Evolutionary conservation across 2,797 vertebrate species (phyloP).

Genomic region (Gila robusta): DNA sequence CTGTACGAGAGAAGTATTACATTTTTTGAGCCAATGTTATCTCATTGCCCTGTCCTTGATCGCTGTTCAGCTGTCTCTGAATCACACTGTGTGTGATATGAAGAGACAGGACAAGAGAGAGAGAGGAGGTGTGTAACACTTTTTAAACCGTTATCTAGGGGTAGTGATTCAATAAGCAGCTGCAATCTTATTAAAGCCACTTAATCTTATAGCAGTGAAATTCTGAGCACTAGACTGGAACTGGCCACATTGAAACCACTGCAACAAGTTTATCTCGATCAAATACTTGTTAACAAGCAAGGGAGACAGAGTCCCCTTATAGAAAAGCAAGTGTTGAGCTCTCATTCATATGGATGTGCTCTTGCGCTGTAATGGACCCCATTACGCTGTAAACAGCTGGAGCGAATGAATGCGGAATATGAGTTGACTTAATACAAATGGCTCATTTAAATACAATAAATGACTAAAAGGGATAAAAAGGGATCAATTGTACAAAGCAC

Average conservation of each 20-base stretch:
- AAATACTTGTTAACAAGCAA: conserved; percentile 33
- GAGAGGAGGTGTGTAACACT: conserved; percentile 43
- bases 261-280: conserved; percentile 30
- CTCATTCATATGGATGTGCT: conserved; percentile 21
- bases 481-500: conserved; percentile 23
- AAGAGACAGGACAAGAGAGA: neutral
- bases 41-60: conserved; percentile 49
- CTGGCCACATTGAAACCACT: conserved; percentile 19
- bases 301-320: neutral
- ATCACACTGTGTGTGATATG: conserved; percentile 4
- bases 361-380: conserved; percentile 29
- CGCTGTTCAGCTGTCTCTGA: conserved; percentile 31
- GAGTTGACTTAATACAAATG: conserved; percentile 34
- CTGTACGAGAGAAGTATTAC: conserved; percentile 14
- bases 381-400: conserved; percentile 37
- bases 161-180: conserved; percentile 40
- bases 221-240: conserved; percentile 29
- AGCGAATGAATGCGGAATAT: conserved; percentile 29
- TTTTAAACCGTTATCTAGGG: conserved; percentile 52
- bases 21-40: conserved; percentile 37
- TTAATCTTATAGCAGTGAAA: conserved; percentile 46
- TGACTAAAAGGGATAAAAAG: neutral
- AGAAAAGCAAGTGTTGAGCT: neutral
- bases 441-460: conserved; percentile 37
- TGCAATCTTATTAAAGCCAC: conserved; percentile 57